A percentile compares a stretch with the other conserved stretches of the same genome.
Evolutionary conservation across 2,113 vertebrate genomes (phyloP).

Genomic region (Malurus elegans): DNA sequence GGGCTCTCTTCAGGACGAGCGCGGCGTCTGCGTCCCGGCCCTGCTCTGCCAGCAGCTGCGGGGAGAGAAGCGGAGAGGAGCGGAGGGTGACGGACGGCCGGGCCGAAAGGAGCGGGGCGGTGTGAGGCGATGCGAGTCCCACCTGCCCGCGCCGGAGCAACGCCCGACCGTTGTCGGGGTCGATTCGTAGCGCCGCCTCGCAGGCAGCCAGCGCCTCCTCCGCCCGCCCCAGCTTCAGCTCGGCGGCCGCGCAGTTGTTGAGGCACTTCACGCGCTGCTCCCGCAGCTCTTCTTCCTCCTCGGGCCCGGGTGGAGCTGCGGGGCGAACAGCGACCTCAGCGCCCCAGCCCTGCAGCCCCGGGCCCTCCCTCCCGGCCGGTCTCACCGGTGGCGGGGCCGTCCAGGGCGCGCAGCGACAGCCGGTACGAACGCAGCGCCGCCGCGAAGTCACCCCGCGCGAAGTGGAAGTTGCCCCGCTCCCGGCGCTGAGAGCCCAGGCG

Average conservation of each 20-base stretch:
- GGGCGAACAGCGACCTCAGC: background rate
- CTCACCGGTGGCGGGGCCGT: slow-evolving; percentile 70
- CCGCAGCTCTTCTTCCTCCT: slow-evolving; percentile 77
- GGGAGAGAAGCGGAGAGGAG: background rate
- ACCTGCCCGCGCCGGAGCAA: slow-evolving; percentile 83
- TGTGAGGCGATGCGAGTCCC: background rate
- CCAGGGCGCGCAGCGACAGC: slow-evolving; percentile 79
- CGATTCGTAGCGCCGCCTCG: slow-evolving; percentile 73
- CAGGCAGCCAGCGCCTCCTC: slow-evolving; percentile 77
- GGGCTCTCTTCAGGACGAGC: slow-evolving; percentile 76
- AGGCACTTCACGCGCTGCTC: slow-evolving; percentile 84
- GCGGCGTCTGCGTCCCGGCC: slow-evolving; percentile 80
- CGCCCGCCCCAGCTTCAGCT: slow-evolving; percentile 77
- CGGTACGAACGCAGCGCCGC: slow-evolving; percentile 78
- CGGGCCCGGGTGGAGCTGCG: background rate
- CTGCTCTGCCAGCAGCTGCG: slow-evolving; percentile 82
- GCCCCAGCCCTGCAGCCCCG: too few species aligned
- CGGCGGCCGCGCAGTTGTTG: slow-evolving; percentile 82
- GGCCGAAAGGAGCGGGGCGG: background rate
- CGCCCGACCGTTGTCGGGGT: slow-evolving; percentile 79
- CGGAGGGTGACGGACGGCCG: background rate
- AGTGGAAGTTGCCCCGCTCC: slow-evolving; percentile 84
- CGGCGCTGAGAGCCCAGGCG: slow-evolving; percentile 79
- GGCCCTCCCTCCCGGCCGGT: too few species aligned
- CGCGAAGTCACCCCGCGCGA: slow-evolving; percentile 77